Percentiles rank a stretch among this genome's conserved stretches.
These are phyloP conservation scores for Galerucella calmariensis DNA, from an alignment of 2,888 invertebrate genomes.

Conservation along the genomic window DNA sequence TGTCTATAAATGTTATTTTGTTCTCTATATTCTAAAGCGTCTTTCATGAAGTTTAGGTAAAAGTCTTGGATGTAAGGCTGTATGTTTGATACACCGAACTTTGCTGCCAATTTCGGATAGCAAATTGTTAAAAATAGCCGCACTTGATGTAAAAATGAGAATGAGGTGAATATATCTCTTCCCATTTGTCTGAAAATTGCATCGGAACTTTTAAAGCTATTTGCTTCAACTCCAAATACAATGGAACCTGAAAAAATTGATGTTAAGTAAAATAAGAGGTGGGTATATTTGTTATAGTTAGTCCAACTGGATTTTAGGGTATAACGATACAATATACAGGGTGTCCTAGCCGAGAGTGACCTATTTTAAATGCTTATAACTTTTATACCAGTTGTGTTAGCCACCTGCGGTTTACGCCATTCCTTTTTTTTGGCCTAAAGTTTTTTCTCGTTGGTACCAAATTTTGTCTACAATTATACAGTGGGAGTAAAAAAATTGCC, in stretches of 20 bases:
- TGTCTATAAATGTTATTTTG: constrained; percentile 46
- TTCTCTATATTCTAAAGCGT: constrained; percentile 53
- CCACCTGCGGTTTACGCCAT: too few relatives aligned
- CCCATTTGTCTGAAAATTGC: constrained; percentile 60
- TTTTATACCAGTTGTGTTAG: too few relatives aligned
- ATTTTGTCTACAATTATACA: too few relatives aligned
- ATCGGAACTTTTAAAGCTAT: constrained; percentile 66
- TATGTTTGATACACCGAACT: constrained; percentile 39
- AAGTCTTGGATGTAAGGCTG: constrained; percentile 51
- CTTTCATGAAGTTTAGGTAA: constrained; percentile 53
- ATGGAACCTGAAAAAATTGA: constrained; percentile 53
- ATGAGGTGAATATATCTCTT: constrained; percentile 50
- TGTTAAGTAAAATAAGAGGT: constrained; percentile 1
- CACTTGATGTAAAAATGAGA: constrained; percentile 32
- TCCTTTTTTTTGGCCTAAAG: too few relatives aligned
- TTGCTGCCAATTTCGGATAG: constrained; percentile 42
- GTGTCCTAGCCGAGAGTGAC: too few relatives aligned
- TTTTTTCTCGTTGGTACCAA: too few relatives aligned
- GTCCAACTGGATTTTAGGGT: too few relatives aligned
- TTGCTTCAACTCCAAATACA: constrained; percentile 71
- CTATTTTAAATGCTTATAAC: too few relatives aligned
- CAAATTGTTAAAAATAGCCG: constrained; percentile 40
- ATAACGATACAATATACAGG: too few relatives aligned
- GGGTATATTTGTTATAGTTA: too few relatives aligned
- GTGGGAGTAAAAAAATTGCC: too few relatives aligned